These are phyloP conservation scores for Erethizon dorsatum DNA, from an alignment of 2,797 vertebrate species.

Conservation along the genomic window DNA sequence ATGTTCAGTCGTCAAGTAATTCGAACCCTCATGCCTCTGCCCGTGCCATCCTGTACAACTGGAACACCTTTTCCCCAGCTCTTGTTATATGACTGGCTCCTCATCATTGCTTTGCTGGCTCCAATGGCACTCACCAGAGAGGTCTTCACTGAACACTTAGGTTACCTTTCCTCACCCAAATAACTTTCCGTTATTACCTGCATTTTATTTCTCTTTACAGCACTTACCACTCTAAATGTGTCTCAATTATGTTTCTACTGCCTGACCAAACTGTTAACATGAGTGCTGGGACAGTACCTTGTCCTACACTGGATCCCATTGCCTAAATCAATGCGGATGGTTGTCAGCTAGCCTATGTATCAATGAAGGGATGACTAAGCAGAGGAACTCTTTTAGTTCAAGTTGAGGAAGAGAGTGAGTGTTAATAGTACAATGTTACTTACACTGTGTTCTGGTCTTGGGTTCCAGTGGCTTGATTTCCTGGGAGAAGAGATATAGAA, in stretches of 20 bases:
- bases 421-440: background rate
- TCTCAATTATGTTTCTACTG: background rate
- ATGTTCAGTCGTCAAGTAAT: fast-evolving
- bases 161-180: background rate
- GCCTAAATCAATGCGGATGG: background rate
- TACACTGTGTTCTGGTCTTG: background rate
- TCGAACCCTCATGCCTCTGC: fast-evolving
- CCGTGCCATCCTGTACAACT: fast-evolving
- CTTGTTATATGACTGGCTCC: background rate
- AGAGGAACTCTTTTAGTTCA: background rate
- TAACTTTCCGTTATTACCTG: background rate
- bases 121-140: background rate
- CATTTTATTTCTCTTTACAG: background rate
- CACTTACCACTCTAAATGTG: background rate
- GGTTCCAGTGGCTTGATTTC: background rate
- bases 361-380: background rate
- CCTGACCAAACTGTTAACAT: background rate
- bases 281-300: background rate
- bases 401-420: background rate
- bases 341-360: background rate
- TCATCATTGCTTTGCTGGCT: background rate
- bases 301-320: background rate
- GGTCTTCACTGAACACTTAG: background rate
- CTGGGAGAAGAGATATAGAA: background rate
- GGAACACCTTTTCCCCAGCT: too few species aligned